Evolutionary conservation across 2,888 invertebrate genomes (phyloP), one percentile per base, ranked within the genome.

Genomic region (Neuroscelio doddi): DNA sequence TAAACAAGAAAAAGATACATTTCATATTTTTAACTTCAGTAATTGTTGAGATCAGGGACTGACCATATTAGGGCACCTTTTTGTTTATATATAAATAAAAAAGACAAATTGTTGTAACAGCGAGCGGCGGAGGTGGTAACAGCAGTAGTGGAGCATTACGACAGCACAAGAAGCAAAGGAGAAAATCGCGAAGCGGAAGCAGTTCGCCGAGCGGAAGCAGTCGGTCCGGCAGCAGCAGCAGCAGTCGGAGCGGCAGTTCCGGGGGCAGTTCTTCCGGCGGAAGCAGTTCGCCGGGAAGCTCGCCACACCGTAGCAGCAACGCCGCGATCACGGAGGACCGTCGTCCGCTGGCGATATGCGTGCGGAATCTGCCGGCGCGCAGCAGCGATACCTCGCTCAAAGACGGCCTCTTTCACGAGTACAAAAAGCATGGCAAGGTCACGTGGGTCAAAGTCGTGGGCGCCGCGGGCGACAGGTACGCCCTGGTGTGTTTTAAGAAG

Each of bases 381-480:
- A 96, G 95, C 77, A 91, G 92, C 84, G 97, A 97, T 86, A 95
- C 96, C 76, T 97, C 96, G 79, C 88, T 98, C 76, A 96, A 97
- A 87, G 98, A 98, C 87, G 98, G 97, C 73, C 90, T 98, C 74
- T 98, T 96, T 87, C 97, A 98, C 87, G 97, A 97, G 87, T 98
- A 97, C 89, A 98, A 98, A 88, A 98, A 97, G 85, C 96, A 97
- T 86, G 98, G 97, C 69, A 97, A 97, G 87, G 97, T 97, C 77
- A 94, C 95, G 76, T 95, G 95, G 90, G 96, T 97, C 61, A 94
- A 94, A 85, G 94, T 98, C 66, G 93, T 95, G 68, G 97, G 97
- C 16, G 93, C 94, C 78, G 95, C 93, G 73, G 91, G 93, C 47
- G 96, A 96, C 79, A 89, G 98, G 78, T 96, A 96, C 86, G 97